Evolutionary conservation across 2,797 vertebrate species (phyloP).

Genomic region (Pipistrellus nathusii): DNA sequence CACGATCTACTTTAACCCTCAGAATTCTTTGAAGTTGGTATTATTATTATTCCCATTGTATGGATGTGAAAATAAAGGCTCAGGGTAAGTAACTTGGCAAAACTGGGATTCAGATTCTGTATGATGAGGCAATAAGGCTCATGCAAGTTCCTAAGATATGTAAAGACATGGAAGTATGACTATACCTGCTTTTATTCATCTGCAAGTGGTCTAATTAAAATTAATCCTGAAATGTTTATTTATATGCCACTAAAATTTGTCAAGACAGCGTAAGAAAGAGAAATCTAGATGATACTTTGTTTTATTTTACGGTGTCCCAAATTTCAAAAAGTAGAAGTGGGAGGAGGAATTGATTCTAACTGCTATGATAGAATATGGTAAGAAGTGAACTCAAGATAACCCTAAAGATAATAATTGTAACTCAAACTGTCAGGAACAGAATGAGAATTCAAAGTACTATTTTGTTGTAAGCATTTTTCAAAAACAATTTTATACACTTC

Average conservation of each 20-base stretch:
- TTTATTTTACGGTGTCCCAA: neutral
- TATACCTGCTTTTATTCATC: neutral
- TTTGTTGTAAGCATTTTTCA: conserved; percentile 42
- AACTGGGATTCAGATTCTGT: neutral
- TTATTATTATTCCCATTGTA: neutral
- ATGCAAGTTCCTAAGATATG: neutral
- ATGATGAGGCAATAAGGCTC: neutral
- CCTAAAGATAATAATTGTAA: neutral
- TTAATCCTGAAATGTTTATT: neutral
- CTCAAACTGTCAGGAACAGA: conserved; percentile 14
- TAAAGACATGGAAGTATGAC: conserved; percentile 26
- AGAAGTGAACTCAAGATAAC: neutral
- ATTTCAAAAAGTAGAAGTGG: neutral
- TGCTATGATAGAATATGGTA: neutral
- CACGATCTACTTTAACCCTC: neutral
- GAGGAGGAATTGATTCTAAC: neutral
- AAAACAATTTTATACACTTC: neutral
- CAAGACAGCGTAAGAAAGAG: neutral
- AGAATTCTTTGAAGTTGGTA: neutral
- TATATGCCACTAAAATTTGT: conserved; percentile 37
- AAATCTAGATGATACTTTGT: neutral
- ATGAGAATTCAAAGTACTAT: neutral
- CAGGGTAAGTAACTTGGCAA: conserved; percentile 18
- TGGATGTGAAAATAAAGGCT: neutral
- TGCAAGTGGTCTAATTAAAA: conserved; percentile 49